Conservation (phyloP, 1,140 invertebrate species). For the Drosophila suzukii region DNA sequence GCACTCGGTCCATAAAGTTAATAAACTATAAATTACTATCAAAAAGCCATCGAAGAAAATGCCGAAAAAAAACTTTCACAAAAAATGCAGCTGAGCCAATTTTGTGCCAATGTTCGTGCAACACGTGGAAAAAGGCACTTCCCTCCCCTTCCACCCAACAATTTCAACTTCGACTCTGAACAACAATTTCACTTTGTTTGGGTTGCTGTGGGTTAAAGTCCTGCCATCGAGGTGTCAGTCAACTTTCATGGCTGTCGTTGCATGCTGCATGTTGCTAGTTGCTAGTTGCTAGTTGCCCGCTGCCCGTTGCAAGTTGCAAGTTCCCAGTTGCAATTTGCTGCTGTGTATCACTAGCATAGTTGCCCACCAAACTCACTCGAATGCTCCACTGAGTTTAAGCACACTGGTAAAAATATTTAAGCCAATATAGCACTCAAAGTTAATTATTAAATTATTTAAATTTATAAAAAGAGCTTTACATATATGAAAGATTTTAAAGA, state of each 20-base stretch:
- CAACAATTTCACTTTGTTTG: slow-evolving; percentile 76
- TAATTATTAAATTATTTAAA: too few relatives aligned
- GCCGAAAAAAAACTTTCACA: slow-evolving; percentile 59
- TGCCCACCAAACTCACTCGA: slow-evolving; percentile 78
- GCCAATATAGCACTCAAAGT: too few relatives aligned
- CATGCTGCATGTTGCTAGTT: slow-evolving; percentile 33
- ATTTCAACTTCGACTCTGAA: slow-evolving; percentile 49
- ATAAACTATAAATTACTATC: slow-evolving; percentile 82
- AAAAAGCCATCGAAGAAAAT: slow-evolving; percentile 70
- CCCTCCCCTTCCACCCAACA: slow-evolving; percentile 5
- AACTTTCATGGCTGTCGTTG: slow-evolving; percentile 62
- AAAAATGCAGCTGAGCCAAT: slow-evolving; percentile 53
- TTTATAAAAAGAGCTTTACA: too few relatives aligned
- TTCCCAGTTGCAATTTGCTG: slow-evolving; percentile 30
- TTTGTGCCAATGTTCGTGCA: slow-evolving; percentile 62
- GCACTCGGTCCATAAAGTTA: slow-evolving; percentile 78
- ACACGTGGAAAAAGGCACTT: slow-evolving; percentile 74
- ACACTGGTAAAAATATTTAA: background rate
- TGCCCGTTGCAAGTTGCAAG: slow-evolving; percentile 27
- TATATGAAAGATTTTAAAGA: too few relatives aligned
- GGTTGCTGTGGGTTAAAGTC: slow-evolving; percentile 73
- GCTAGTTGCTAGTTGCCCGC: slow-evolving; percentile 12
- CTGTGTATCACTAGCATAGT: slow-evolving; percentile 79
- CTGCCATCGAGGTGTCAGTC: slow-evolving; percentile 74
- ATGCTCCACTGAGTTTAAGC: slow-evolving; percentile 70